These are phyloP conservation scores for Bolinopsis microptera DNA, from an alignment of 37 sponge, comb jelly and placozoan species.

Conservation along the genomic window DNA sequence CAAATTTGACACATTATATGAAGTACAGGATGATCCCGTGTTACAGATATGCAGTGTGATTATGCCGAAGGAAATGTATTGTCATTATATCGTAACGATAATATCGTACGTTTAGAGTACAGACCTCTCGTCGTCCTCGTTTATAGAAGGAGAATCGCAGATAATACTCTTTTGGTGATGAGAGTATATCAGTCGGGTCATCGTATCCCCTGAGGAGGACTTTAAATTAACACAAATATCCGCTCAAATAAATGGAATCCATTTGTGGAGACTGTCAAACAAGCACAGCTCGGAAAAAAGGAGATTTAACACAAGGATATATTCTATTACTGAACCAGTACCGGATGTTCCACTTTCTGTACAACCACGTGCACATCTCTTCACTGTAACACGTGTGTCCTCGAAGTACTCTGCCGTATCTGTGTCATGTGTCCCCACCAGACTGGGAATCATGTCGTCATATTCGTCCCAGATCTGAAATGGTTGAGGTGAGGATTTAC, in stretches of 20 bases:
- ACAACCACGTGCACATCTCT: conserved; percentile 1
- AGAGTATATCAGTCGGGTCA: conserved; percentile 6
- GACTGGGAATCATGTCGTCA: conserved; percentile 56
- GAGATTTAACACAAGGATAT: too few relatives aligned
- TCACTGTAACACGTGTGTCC: conserved; percentile 18
- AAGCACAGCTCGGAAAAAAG: background rate
- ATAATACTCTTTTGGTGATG: conserved; percentile 63
- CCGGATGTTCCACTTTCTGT: background rate
- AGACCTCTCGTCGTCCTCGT: conserved; percentile 58
- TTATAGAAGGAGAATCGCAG: conserved; percentile 16
- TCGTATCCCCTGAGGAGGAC: background rate
- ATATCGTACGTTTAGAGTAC: too few relatives aligned
- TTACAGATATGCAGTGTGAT: too few relatives aligned
- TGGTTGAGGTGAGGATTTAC: too few relatives aligned
- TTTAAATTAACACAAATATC: too few relatives aligned
- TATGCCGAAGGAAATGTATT: too few relatives aligned
- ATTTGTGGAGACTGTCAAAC: background rate
- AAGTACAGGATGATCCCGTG: too few relatives aligned
- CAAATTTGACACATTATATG: too few relatives aligned
- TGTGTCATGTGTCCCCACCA: conserved; percentile 62
- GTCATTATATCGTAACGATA: too few relatives aligned
- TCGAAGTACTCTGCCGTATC: conserved; percentile 58
- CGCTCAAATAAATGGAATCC: too few relatives aligned
- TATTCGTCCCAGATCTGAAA: conserved; percentile 58
- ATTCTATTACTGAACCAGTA: too few relatives aligned